Percentiles rank a stretch among this genome's conserved stretches.
Evolutionary conservation across 1,140 invertebrate genomes (phyloP).

Genomic region (Drosophila ironensis): DNA sequence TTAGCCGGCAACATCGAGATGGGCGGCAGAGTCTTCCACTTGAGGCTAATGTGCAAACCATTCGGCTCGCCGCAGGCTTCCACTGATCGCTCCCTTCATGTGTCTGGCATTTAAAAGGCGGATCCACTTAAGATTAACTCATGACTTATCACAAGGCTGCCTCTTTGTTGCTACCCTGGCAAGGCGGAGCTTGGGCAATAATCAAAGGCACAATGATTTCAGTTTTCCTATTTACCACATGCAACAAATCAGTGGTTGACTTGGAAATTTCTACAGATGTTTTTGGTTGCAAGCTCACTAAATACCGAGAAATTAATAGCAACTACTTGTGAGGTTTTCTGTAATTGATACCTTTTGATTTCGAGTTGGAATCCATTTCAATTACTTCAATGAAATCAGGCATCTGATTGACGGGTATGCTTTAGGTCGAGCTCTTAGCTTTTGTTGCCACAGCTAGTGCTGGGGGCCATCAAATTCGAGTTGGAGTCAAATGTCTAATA

Average conservation of each 20-base stretch:
- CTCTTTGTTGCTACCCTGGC: constrained; percentile 2
- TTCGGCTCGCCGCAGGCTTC: constrained; percentile 6
- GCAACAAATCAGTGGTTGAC: no score
- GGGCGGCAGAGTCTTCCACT: constrained; percentile 16
- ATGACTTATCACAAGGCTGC: constrained; percentile 52
- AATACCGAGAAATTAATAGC: no score
- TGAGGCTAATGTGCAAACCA: constrained; percentile 24
- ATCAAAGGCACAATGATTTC: neutral
- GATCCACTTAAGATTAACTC: constrained; percentile 77
- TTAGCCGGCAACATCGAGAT: constrained; percentile 12
- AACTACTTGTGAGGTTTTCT: no score
- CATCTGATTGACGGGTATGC: constrained; percentile 14
- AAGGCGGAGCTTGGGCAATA: neutral
- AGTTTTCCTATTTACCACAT: neutral
- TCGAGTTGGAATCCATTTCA: no score
- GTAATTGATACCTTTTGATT: no score
- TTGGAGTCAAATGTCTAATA: constrained; percentile 66
- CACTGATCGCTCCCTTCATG: constrained; percentile 28
- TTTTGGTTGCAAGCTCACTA: no score
- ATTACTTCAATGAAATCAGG: neutral
- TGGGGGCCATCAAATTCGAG: constrained; percentile 44
- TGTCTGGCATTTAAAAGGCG: constrained; percentile 45
- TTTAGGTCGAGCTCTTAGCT: constrained; percentile 6
- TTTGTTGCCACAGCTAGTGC: neutral
- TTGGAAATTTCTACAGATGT: no score